Conservation (phyloP, 2,888 invertebrate species). For the Tiliacea aurago region DNA sequence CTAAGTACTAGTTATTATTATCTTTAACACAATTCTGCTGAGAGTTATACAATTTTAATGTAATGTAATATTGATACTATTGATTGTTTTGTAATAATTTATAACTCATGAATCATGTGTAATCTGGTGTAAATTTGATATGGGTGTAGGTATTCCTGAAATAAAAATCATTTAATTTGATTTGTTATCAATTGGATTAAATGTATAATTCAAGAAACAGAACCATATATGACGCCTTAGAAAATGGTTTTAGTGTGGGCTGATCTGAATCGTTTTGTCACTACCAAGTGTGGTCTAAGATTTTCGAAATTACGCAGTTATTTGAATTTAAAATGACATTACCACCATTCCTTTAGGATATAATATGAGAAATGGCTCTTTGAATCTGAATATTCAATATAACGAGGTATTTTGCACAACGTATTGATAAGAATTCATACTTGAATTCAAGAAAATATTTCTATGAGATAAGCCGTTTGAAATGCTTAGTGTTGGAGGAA, state of each 20-base stretch:
- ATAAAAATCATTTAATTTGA: no score
- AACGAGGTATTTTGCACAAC: constrained; percentile 42
- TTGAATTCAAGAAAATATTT: constrained; percentile 39
- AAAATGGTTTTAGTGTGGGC: constrained; percentile 32
- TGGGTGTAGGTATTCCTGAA: no score
- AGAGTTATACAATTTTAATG: no score
- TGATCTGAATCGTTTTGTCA: constrained; percentile 46
- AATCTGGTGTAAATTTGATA: no score
- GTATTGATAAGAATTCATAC: constrained; percentile 40
- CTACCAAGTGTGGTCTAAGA: constrained; percentile 49
- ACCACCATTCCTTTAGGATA: constrained; percentile 13
- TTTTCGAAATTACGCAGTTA: constrained; percentile 60
- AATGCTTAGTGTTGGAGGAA: constrained; percentile 42
- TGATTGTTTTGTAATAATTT: no score
- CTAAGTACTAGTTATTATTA: no score
- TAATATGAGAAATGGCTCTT: constrained; percentile 33
- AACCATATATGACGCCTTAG: constrained; percentile 23
- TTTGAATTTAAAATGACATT: constrained; percentile 64
- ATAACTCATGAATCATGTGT: no score
- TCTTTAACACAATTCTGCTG: background rate
- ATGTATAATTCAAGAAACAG: constrained; percentile 28
- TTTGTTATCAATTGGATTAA: constrained; percentile 9
- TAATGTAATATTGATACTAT: no score
- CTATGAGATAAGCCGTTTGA: constrained; percentile 38
- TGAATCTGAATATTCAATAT: constrained; percentile 37